A percentile compares a stretch with the other conserved stretches of the same genome.
Evolutionary conservation across 2,113 vertebrate genomes (phyloP).

Genomic region (Neofelis nebulosa): DNA sequence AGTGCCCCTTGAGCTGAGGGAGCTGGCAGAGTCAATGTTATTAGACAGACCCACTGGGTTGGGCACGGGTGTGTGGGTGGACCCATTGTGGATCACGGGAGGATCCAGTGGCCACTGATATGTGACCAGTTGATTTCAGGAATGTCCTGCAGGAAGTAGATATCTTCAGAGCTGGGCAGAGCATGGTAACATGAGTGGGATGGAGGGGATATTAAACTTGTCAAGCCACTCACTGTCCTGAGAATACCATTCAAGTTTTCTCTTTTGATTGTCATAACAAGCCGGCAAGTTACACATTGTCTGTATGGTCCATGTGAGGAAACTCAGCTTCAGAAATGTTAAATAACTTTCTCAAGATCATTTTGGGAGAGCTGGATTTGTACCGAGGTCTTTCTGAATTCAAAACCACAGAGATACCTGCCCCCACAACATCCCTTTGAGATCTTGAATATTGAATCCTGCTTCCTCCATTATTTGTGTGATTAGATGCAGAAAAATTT

Average conservation of each 20-base stretch:
- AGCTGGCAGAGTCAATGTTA: neutral
- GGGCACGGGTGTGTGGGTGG: neutral
- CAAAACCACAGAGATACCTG: neutral
- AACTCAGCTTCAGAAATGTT: neutral
- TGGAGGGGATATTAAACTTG: neutral
- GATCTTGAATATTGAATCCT: conserved; percentile 34
- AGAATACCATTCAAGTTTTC: neutral
- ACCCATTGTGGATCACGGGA: neutral
- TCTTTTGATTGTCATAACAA: neutral
- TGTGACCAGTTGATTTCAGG: neutral
- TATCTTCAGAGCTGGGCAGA: neutral
- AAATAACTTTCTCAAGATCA: neutral
- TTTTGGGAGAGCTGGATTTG: neutral
- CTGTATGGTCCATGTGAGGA: neutral
- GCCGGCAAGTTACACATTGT: neutral
- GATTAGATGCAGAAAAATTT: conserved; percentile 36
- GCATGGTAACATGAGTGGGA: neutral
- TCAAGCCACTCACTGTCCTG: neutral
- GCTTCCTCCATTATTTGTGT: neutral
- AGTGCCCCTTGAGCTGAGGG: neutral
- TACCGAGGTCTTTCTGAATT: neutral
- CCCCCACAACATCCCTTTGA: neutral
- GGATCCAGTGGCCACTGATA: neutral
- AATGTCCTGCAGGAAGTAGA: neutral
- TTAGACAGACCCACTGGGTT: neutral